Conservation (phyloP, 1,140 invertebrate species). For the Drosophila melanogaster region DNA sequence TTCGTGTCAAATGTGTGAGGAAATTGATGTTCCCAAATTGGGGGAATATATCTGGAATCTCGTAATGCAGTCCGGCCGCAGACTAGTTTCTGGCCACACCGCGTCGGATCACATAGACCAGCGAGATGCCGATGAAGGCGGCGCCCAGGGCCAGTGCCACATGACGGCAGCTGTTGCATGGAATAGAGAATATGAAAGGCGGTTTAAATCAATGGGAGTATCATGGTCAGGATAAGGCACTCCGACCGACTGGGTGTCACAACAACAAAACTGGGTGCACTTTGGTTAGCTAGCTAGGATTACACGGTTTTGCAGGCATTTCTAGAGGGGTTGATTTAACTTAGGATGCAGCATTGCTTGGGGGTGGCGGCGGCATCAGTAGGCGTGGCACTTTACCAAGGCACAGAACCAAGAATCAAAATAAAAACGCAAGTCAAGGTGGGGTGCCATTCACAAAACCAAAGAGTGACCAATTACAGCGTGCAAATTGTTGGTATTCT, state of each 20-base stretch:
- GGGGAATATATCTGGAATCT: constrained; percentile 14
- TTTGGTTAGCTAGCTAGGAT: constrained; percentile 3
- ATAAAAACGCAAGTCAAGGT: constrained; percentile 37
- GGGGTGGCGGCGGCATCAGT: constrained; percentile 40
- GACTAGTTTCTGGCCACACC: constrained; percentile 51
- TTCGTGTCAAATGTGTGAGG: constrained; percentile 34
- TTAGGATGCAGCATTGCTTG: constrained; percentile 75
- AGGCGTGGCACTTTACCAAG: constrained; percentile 46
- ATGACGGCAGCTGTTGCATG: constrained; percentile 71
- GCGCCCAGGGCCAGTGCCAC: constrained; percentile 77
- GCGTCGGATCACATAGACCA: constrained; percentile 65
- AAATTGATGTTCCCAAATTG: constrained; percentile 1
- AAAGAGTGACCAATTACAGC: not conserved
- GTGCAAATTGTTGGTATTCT: constrained; percentile 3
- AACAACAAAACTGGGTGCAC: constrained; percentile 9
- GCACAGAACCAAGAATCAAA: constrained; percentile 34
- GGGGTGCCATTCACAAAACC: constrained; percentile 3
- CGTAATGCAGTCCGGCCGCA: constrained; percentile 50
- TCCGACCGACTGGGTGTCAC: not conserved
- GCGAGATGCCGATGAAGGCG: constrained; percentile 78
- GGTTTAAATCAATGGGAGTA: constrained; percentile 4
- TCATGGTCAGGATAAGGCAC: not conserved
- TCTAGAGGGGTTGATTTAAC: constrained; percentile 49
- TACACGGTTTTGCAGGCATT: not conserved
- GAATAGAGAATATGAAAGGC: not conserved